These are phyloP conservation scores for Enteromius unitaeniatus DNA, from an alignment of 2,797 vertebrate genomes.

Conservation along the genomic window DNA sequence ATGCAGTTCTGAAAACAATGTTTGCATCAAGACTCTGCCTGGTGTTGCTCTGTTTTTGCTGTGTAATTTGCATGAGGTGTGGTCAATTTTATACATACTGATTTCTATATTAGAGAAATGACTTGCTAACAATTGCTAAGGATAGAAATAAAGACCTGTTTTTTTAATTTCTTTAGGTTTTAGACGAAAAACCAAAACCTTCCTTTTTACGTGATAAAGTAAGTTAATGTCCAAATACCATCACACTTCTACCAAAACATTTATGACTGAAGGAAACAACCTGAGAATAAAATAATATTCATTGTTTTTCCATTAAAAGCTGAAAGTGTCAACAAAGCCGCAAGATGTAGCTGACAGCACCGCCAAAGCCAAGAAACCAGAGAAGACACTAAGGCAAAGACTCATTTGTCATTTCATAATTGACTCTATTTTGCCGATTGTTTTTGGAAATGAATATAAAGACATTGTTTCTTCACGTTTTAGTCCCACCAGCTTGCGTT, in stretches of 20 bases:
- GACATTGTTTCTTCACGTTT: conserved; percentile 5
- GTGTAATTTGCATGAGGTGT: conserved; percentile 17
- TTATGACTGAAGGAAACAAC: conserved; percentile 2
- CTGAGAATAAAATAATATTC: conserved; percentile 13
- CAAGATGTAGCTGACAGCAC: conserved; percentile 81
- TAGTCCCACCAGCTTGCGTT: conserved; percentile 72
- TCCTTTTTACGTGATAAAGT: conserved; percentile 77
- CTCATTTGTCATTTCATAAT: neutral
- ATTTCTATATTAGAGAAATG: neutral
- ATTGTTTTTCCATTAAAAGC: conserved; percentile 31
- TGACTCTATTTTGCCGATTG: neutral
- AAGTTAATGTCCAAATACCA: conserved; percentile 40
- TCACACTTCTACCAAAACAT: neutral
- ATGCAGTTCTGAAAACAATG: neutral
- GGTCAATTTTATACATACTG: neutral
- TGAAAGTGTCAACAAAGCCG: conserved; percentile 68
- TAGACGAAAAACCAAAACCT: conserved; percentile 73
- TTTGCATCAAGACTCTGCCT: neutral
- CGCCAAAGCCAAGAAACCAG: conserved; percentile 85
- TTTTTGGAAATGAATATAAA: neutral
- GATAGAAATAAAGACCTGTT: conserved; percentile 30
- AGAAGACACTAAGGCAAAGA: conserved; percentile 84
- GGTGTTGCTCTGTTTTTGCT: neutral
- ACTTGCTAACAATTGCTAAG: neutral
- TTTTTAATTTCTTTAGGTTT: conserved; percentile 60